Evolutionary conservation across 1,140 invertebrate genomes (phyloP), one percentile per base, ranked within the genome.

Genomic region (Polypedilum pembai): DNA sequence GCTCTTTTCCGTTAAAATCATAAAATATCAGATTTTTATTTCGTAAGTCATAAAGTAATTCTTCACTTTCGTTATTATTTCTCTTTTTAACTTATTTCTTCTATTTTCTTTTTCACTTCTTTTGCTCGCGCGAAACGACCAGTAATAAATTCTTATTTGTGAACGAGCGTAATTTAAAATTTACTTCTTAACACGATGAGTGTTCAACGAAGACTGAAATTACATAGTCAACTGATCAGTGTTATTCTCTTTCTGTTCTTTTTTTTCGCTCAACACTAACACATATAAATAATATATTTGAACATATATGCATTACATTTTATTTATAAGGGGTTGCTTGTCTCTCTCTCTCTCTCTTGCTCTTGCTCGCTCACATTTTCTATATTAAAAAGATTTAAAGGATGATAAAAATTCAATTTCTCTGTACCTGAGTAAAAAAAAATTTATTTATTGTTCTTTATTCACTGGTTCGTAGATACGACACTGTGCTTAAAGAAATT

Each of bases 31-130:
- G n/a, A 56, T n/a, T 15, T 56, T n/a, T 56, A n/a, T 15, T 56
- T 56, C 45, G 24, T 56, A 56, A 56, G 45, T 56, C 45, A 56
- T 56, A 56, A 56, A 56, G 45, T 15, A n/a, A 12, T 56, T 56
- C 45, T 56, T 56, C 45, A 56, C 45, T 56, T 56, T 56, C 45
- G 45, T 56, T 56, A n/a, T 56, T 56, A 56, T 56, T 56, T 56
- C 45, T n/a, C 45, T 12, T 33, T 33, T 33, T 5, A 1, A 33
- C 24, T 33, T 33, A 33, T 33, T 33, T 5, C 24, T 33, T 33
- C 24, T 33, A 33, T 33, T 33, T 33, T 33, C 24, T 33, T 33
- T 33, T 33, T 33, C 24, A 33, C 24, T 33, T 33, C 24, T 33
- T 33, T 33, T 33, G 24, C 24, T 33, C 24, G 24, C 24, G 24